Conservation (phyloP, 1,140 invertebrate species). For the Atta colombica region DNA sequence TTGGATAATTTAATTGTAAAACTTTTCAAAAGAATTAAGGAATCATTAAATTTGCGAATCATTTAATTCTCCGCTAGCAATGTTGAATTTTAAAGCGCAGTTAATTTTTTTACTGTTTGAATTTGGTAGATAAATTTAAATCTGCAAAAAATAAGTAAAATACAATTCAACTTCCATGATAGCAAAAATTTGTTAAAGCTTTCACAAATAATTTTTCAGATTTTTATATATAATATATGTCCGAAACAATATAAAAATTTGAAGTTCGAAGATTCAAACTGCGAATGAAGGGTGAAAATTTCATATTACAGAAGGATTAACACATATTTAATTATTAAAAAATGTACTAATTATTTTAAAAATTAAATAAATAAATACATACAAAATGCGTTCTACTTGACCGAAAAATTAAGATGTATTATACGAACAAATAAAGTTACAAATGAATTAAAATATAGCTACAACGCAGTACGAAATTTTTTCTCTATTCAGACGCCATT, state of each 20-base stretch:
- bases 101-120: too few species aligned
- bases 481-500: slow-evolving; percentile 1
- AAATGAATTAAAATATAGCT: slow-evolving; percentile 11
- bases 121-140: too few species aligned
- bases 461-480: slow-evolving; percentile 50
- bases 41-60: background rate
- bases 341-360: background rate
- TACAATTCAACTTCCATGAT: too few species aligned
- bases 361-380: background rate
- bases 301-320: too few species aligned
- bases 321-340: background rate
- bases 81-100: too few species aligned
- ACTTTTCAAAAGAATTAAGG: background rate
- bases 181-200: too few species aligned
- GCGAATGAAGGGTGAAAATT: too few species aligned
- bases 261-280: too few species aligned
- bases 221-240: too few species aligned
- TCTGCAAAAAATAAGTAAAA: too few species aligned
- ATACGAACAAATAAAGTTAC: background rate
- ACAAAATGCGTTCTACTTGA: background rate
- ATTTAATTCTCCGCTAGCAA: background rate
- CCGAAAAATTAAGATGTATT: background rate
- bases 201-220: too few species aligned
- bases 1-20: background rate
- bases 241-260: too few species aligned